Evolutionary conservation across 2,888 invertebrate genomes (phyloP), one percentile per base, ranked within the genome.

Genomic region (Arctia plantaginis): DNA sequence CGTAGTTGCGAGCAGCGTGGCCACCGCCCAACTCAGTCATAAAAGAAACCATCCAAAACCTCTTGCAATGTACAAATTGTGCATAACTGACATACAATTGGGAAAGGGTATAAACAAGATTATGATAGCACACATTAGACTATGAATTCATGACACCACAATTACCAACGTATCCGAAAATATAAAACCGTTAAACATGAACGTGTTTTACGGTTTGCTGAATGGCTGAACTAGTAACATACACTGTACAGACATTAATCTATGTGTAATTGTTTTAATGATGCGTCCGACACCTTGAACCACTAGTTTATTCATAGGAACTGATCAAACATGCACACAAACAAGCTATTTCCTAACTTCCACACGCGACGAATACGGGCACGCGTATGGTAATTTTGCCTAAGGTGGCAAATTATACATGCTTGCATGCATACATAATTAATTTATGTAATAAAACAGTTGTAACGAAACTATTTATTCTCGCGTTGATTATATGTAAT

Each of bases 271-370:
- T 27, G 8, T 41, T 6, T 41, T 51, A 27, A 27, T 33, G 27
- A 30, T 27, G 30, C 41, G 30, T 66, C 23, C 18, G 23, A 67
- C 62, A 35, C 62, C 62, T 72, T 72, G 62, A 72, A 59, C 67
- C 7, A 47, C 30, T 35, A 62, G 41, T 15, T 64, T 64, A 68
- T 30, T 51, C 62, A 51, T 51, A 51, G 73, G 23, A 68, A 73
- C 64, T 51, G 30, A 73, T 64, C 35, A 51, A 15, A 27, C 67
- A 44, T 51, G 62, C 47, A 30, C 33, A 72, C 41, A 73, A 27
- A 59, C 23, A 47, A 69, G 35, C 23, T 51, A 23, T 64, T 73
- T 73, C 39, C 68, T 64, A 47, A 39, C 68, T 64, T 39, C 64
- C 20, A 30, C 62, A 65, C 23, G 73, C 69, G 35, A 69, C 27